These are phyloP conservation scores for Archaeoteleia sp. DNA, from an alignment of 2,888 invertebrate genomes.

Conservation along the genomic window DNA sequence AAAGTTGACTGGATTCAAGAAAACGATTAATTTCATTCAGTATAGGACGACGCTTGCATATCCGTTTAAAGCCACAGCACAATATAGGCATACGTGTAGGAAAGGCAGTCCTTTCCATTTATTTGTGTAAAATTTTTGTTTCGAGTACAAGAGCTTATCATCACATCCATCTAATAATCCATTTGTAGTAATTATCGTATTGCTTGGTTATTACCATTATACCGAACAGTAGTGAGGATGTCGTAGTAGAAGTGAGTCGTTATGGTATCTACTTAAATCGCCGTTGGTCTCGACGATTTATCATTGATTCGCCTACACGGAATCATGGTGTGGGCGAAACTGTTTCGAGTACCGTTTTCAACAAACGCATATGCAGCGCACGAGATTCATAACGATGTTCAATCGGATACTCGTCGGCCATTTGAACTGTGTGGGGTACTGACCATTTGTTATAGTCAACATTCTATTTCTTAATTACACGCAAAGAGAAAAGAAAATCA, in stretches of 20 bases:
- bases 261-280: slow-evolving; percentile 28
- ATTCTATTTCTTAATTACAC: slow-evolving; percentile 36
- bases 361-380: slow-evolving; percentile 14
- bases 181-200: slow-evolving; percentile 30
- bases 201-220: slow-evolving; percentile 17
- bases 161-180: slow-evolving; percentile 11
- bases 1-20: too few relatives aligned
- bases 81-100: too few relatives aligned
- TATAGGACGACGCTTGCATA: too few relatives aligned
- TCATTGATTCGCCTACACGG: slow-evolving; percentile 37
- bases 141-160: slow-evolving; percentile 4
- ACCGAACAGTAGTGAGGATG: slow-evolving; percentile 40
- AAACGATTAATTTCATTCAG: too few relatives aligned
- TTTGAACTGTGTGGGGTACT: slow-evolving; percentile 36
- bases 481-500: background rate
- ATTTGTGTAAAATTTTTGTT: slow-evolving; percentile 6
- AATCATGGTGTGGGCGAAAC: slow-evolving; percentile 32
- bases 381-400: slow-evolving; percentile 29
- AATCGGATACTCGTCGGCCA: slow-evolving; percentile 9
- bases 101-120: background rate
- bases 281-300: slow-evolving; percentile 28
- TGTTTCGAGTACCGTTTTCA: slow-evolving; percentile 22
- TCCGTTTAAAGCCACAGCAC: too few relatives aligned
- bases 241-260: slow-evolving; percentile 30
- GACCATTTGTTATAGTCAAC: slow-evolving; percentile 26